Evolutionary conservation across 2,888 invertebrate species (phyloP), one percentile per base, ranked within the genome.

Genomic region (Hypomecis atomaria): DNA sequence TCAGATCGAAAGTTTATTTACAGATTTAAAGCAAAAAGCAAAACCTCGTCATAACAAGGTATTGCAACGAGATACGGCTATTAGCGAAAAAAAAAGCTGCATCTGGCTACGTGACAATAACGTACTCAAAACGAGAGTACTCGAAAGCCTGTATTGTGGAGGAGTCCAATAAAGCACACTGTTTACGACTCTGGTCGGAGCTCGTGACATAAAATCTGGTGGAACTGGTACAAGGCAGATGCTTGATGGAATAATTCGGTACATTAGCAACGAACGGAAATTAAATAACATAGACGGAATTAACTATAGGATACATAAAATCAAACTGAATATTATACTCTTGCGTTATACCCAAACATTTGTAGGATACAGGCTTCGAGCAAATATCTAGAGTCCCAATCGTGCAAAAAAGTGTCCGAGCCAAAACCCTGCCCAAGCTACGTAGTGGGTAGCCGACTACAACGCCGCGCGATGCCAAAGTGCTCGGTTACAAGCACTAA

Each of bases 91-190:
- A 60, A 60, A 52, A 60, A 1, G 1, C 56, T 66, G 53, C 67
- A 71, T 70, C 67, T 71, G 68, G 58, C 65, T 57, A 45, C 58
- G 59, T 55, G 43, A 59, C 60, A 60, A 52, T 50, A 23, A 23
- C 23, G 59, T 48, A 52, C 62, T 53, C 59, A 65, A 56, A 67
- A 55, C 62, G 62, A 59, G 56, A 62, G 63, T 67, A 49, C 56
- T 65, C 61, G 59, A 57, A 66, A 76, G 71, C 77, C 74, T 71
- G 71, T 72, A 71, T 68, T 71, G 70, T 65, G 61, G 69, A 73
- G 70, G 71, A 70, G 65, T 65, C 65, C 73, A 78, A 84, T 84
- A 84, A 83, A 83, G 66, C 73, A 62, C 66, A 64, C 71, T 75
- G 79, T 84, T 85, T 83, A 85, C 79, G 71, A 71, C 77, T 71